These are phyloP conservation scores for Tolmerus cingulatus DNA, from an alignment of 2,888 invertebrate species.

Conservation along the genomic window DNA sequence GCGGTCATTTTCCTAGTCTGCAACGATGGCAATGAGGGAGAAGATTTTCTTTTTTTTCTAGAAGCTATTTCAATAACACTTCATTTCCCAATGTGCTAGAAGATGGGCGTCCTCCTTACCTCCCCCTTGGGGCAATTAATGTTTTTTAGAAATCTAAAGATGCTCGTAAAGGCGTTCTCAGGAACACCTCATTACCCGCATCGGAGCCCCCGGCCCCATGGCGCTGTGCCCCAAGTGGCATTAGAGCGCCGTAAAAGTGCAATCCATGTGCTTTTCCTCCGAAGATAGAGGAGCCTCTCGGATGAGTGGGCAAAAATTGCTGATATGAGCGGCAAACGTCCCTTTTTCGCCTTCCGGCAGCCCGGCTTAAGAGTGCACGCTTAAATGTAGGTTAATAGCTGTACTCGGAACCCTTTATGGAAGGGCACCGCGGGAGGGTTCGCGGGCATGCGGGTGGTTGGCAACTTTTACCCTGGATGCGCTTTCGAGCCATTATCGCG, in stretches of 20 bases:
- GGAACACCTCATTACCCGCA: conserved; percentile 9
- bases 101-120: neutral
- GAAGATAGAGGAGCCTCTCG: neutral
- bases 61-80: neutral
- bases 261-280: neutral
- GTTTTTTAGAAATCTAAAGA: conserved; percentile 8
- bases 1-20: neutral
- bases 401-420: neutral
- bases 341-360: neutral
- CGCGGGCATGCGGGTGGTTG: neutral
- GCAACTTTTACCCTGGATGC: neutral
- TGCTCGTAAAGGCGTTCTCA: neutral
- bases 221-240: neutral
- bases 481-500: neutral
- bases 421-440: neutral
- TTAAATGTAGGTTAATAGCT: conserved; percentile 28
- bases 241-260: neutral
- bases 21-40: neutral
- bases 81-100: neutral
- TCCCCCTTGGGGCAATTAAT: neutral
- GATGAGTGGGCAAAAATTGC: conserved; percentile 10
- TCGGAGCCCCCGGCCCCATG: neutral
- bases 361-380: neutral
- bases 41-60: no score
- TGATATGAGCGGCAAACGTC: neutral